phyloP scores from a whole-genome alignment of 2,888 invertebrate genomes.

The Hypolimnas misippus region DNA sequence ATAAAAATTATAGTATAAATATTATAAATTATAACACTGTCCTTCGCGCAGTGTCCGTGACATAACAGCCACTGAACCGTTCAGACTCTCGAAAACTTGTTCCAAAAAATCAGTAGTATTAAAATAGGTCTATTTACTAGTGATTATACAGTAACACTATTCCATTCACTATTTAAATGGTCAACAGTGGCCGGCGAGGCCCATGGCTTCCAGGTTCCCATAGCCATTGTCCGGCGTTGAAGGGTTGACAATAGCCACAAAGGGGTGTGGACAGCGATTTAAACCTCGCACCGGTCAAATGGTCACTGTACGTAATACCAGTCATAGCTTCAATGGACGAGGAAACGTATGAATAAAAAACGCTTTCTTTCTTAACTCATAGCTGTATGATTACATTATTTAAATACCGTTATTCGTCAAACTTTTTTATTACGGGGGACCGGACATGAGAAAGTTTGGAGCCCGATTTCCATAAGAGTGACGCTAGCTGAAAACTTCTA shows the following conservation, averaged over 20 bases:
- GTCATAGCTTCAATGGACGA: conserved; percentile 71
- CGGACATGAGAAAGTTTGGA: conserved; percentile 73
- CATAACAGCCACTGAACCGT: background rate
- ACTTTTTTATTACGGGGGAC: conserved; percentile 63
- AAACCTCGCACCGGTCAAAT: conserved; percentile 77
- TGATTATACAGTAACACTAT: conserved; percentile 52
- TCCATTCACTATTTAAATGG: conserved; percentile 67
- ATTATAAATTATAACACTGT: too few relatives aligned
- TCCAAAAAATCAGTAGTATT: conserved; percentile 9
- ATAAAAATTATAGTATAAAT: too few relatives aligned
- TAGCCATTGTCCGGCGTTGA: conserved; percentile 67
- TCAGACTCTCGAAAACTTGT: conserved; percentile 1
- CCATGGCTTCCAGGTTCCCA: conserved; percentile 77
- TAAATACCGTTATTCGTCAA: conserved; percentile 80
- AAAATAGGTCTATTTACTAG: conserved; percentile 32
- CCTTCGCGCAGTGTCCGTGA: background rate
- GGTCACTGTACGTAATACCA: conserved; percentile 70
- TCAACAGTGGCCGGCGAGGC: conserved; percentile 56
- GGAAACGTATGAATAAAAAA: conserved; percentile 77
- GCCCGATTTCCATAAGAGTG: conserved; percentile 39
- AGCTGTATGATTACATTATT: conserved; percentile 76
- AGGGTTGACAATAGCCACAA: conserved; percentile 76
- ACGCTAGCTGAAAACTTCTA: conserved; percentile 18
- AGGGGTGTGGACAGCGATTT: conserved; percentile 78
- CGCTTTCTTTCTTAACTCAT: conserved; percentile 66